Percentiles rank a stretch among this genome's conserved stretches.
phyloP scores from a whole-genome alignment of 2,113 vertebrate genomes.

The Dasyurus viverrinus region DNA sequence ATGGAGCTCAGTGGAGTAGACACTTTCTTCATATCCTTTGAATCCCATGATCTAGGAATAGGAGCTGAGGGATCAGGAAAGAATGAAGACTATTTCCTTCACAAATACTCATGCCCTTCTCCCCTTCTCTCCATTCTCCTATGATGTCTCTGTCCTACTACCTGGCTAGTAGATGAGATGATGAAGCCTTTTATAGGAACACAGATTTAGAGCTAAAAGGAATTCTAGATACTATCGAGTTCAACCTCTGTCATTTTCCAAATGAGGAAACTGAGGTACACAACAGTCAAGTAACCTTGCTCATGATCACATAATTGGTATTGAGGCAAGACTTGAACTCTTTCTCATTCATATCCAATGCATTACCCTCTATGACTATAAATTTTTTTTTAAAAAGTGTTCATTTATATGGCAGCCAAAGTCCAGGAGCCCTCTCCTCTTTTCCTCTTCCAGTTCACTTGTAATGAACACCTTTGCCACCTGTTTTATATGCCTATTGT shows the following conservation, averaged over 20 bases:
- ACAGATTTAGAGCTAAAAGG: background rate
- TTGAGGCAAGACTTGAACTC: background rate
- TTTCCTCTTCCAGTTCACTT: background rate
- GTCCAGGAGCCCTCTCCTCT: background rate
- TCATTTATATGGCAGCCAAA: background rate
- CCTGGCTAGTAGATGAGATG: background rate
- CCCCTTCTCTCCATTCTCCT: background rate
- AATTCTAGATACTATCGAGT: background rate
- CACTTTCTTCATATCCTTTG: background rate
- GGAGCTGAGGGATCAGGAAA: background rate
- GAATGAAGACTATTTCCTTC: background rate
- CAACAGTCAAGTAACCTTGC: background rate
- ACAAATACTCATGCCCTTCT: background rate
- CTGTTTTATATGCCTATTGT: background rate
- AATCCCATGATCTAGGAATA: background rate
- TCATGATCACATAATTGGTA: background rate
- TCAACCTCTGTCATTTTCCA: background rate
- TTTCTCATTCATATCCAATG: background rate
- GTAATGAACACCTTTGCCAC: background rate
- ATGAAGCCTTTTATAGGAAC: background rate
- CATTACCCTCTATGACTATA: background rate
- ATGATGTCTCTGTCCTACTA: background rate
- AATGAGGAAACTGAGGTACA: background rate
- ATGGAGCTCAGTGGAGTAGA: background rate
- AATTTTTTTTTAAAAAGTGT: background rate